Base-by-base conservation (phyloP, 2,797 vertebrate genomes). In the Caiman crocodilus region DNA sequence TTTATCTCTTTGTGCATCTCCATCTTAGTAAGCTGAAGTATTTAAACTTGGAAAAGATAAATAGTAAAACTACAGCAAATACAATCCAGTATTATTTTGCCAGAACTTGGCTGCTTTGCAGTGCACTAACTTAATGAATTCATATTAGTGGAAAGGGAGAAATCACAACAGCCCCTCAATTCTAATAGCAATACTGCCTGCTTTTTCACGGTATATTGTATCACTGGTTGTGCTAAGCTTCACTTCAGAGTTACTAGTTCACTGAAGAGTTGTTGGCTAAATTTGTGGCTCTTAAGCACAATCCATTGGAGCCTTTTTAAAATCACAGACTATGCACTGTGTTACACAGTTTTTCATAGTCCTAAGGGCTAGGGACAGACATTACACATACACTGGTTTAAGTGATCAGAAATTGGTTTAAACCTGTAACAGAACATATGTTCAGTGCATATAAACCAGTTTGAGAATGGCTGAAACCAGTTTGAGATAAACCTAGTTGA, bases 61-160 rank as follows among this genome's bases (percentile, higher is more conserved):
- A 2, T 65, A 35, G 42, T 26, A 74, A 60, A 4, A 5, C 32
- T 73, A 28, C 35, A 77, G 73, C 25, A 81, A 77, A 56, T 7
- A 10, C 14, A 73, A 21, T 18, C n/a, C 65, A 35, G 4, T 15
- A 25, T 81, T 28, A 25, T 67, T 92, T 81, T 88, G 2, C 10
- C 60, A 4, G 26, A 25, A 74, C 26, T 79, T 1, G 1, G 67
- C 0, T 1, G 5, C 56, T 67, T 17, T 55, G 2, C 26, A 21
- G 59, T 64, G n/a, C 69, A 64, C 35, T 80, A 56, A 74, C 92
- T 94, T 82, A 85, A 3, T 57, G 42, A 4, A 4, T 63, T 87
- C 77, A 13, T 85, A 2, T 25, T 16, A 30, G 3, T 20, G 16
- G 35, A 28, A 87, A 78, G 9, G 25, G 77, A 13, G 1, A 85